Base-by-base conservation (phyloP, 2,888 invertebrate species). In the Blastobasis adustella region DNA sequence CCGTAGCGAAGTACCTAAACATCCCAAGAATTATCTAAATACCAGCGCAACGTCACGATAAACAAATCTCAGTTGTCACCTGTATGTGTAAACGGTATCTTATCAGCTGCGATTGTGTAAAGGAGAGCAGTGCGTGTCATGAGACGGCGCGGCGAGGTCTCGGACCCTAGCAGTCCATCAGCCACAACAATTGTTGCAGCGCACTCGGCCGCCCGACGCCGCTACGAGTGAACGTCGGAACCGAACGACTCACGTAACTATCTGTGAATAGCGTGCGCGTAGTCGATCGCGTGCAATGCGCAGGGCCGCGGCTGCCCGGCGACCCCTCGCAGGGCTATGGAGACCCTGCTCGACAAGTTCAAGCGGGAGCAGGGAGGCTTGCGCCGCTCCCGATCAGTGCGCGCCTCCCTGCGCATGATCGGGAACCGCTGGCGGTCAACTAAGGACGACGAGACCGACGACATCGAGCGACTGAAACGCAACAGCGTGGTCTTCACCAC, bases 301-400 rank as follows among this genome's bases (percentile, higher is more conserved):
- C 81, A 76, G 76, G 73, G 82, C 78, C 71, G 74, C 73, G 76
- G 68, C 72, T 62, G 79, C 73, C 73, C 75, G 76, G 63, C 69
- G 69, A 65, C 78, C 82, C 82, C 74, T 77, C 62, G 63, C 72
- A 73, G 84, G 85, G 87, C 82, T 77, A 89, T 89, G 89, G 89
- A 89, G 75, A 82, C 78, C 79, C 79, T 89, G 77, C 76, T 87
- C 76, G 89, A 89, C 63, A 84, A 77, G 73, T 80, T 89, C 78
- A 83, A 83, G 76, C 79, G 79, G 72, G 87, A 87, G 75, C 84
- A 84, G 71, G 83, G 82, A 69, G 86, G 82, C 55, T 67, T 86
- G 63, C 91, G 92, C 60, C 90, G 93, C 61, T 90, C 93, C 60
- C 90, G 92, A 75, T 93, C 93, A 59, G 92, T 93, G 71, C 90